Base-by-base conservation (phyloP, 2,888 invertebrate species). In the Dryobota labecula region DNA sequence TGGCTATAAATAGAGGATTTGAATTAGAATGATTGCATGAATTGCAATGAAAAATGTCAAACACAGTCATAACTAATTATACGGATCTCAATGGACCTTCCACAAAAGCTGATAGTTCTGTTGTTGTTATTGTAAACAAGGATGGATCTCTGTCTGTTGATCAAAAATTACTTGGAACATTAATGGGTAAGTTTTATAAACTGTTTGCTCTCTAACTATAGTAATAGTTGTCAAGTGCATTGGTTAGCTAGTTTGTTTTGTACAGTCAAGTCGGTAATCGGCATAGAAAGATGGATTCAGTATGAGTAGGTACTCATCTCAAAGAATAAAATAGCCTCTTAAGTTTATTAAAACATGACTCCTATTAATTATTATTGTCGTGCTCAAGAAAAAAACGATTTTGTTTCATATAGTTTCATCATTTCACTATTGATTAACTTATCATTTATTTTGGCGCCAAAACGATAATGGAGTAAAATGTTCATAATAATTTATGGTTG, bases 121-220 rank as follows among this genome's bases (percentile, higher is more conserved):
- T 98, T 91, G 97, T 98, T 88, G 97, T 98, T 92, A 97, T 98
- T 91, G 98, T 98, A 91, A 98, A 98, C 91, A 98, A 98, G 94
- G 98, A 98, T 97, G 98, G 98, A 86, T 97, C 97, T 76, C 96
- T 98, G 80, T 97, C 98, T 76, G 97, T 98, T 54, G 98, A 98
- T 93, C 97, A 97, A 90, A 97, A 97, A 87, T 97, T 98, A 84
- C 96, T 98, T 77, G 97, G 98, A 87, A 97, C 97, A 86, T 96
- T 98, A 82, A 97, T 98, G 94, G 97, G 98, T 98, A 96, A 97
- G 97, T 51, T 68, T n/a, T 38, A 0, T n/a, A 43, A 0, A 57
- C 18, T 45, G 20, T 51, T 51, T 30, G 8, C 13, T 56, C n/a
- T 43, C 0, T 11, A 13, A 1, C 6, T 51, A 60, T 27, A 47